A percentile compares a stretch with the other conserved stretches of the same genome.
Conservation (phyloP, 1,140 invertebrate species). For the Trichomalopsis sarcophagae region DNA sequence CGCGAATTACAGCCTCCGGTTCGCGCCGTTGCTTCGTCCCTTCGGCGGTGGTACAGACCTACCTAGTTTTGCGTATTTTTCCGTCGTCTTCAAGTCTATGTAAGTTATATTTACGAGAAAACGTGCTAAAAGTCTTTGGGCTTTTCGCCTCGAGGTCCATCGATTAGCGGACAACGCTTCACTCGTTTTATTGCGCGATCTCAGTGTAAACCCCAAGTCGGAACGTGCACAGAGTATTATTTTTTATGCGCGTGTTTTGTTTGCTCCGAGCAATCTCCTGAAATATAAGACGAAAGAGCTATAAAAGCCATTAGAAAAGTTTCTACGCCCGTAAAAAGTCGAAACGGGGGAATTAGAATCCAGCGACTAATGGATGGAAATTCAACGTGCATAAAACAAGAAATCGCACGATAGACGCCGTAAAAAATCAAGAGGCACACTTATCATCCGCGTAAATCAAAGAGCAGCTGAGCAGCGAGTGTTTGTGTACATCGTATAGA, state of each 20-base stretch:
- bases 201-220: slow-evolving; percentile 4
- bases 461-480: neutral
- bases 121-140: neutral
- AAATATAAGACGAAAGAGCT: no score
- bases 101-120: no score
- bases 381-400: neutral
- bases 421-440: slow-evolving; percentile 4
- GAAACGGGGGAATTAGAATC: neutral
- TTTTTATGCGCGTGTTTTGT: slow-evolving; percentile 13
- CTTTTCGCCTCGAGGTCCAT: neutral
- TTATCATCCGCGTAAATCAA: slow-evolving; percentile 23
- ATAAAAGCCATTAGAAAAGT: neutral
- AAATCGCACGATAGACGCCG: neutral
- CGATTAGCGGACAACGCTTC: neutral
- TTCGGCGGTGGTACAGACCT: no score
- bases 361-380: neutral
- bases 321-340: neutral
- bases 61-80: no score
- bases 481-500: neutral
- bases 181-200: slow-evolving; percentile 20
- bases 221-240: no score
- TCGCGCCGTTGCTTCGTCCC: no score
- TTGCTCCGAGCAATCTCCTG: no score
- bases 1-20: no score
- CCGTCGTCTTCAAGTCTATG: no score